Evolutionary conservation across 1,140 invertebrate species (phyloP), one percentile per base, ranked within the genome.

Genomic region (Achroia grisella): DNA sequence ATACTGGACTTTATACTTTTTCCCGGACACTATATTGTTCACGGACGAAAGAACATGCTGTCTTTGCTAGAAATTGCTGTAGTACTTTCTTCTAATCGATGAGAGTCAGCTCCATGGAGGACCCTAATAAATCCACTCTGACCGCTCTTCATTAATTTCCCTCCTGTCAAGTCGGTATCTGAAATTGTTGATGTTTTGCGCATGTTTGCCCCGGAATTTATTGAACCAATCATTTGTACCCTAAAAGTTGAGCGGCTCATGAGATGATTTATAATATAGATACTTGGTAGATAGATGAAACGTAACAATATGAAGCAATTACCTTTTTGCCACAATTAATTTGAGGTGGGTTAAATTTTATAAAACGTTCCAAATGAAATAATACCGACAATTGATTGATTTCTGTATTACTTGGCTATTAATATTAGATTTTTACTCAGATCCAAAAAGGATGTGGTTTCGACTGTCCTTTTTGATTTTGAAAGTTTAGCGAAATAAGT

Each of bases 161-260:
- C 42, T 62, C 49, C 61, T 61, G 58, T 71, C 64, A 67, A 60
- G 60, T 51, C 48, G 48, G 55, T 70, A 71, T 75, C 70, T 68
- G 53, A 70, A 78, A 75, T 68, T 73, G 68, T 73, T 70, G 71
- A 68, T 72, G 73, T 74, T 77, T 72, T 72, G 70, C 61, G 48
- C 57, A 66, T 66, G 63, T 65, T 69, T 64, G 48, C 35, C 56
- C 29, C 40, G 46, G 45, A 67, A 75, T 71, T 71, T 74, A 69
- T 71, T 62, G 56, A 56, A 47, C 63, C 62, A 64, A 64, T 69
- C 60, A 70, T 64, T 64, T 43, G 59, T 59, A 30, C 39, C 45
- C 51, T 47, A 34, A 60, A 66, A 65, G 54, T 58, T 61, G 50
- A 53, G 48, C 47, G 29, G 50, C 27, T 37, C 46, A 52, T 47